phyloP scores from a whole-genome alignment of 2,797 vertebrate genomes.

The Anabas testudineus region DNA sequence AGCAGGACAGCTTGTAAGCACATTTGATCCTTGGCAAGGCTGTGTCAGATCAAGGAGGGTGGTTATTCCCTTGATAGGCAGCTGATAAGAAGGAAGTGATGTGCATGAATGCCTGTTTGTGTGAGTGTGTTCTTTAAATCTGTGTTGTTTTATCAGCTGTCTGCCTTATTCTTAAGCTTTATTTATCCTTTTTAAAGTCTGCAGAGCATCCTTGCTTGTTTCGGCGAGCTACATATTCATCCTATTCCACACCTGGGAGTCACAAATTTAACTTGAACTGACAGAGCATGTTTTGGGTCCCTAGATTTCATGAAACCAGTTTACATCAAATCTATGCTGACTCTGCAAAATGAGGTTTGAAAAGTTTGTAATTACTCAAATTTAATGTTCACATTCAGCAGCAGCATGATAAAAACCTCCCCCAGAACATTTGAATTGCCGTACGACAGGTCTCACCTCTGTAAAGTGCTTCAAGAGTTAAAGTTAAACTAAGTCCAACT shows the following conservation, averaged over 20 bases:
- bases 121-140: background rate
- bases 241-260: conserved; percentile 18
- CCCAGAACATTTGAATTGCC: background rate
- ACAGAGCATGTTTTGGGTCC: background rate
- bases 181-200: conserved; percentile 9
- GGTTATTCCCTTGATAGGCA: conserved; percentile 2
- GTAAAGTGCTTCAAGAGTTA: background rate
- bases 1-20: conserved; percentile 46
- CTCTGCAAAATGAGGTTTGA: conserved; percentile 14
- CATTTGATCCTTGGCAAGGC: conserved; percentile 42
- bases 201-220: background rate
- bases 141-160: background rate
- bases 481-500: conserved; percentile 1
- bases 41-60: conserved; percentile 9
- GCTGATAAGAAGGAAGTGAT: conserved; percentile 26
- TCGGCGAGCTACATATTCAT: conserved; percentile 16
- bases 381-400: background rate
- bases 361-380: conserved; percentile 12
- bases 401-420: background rate
- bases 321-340: conserved; percentile 10
- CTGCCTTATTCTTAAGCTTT: background rate
- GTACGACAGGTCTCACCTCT: background rate
- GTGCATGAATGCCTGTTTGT: background rate
- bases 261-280: conserved; percentile 16
- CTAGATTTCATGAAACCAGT: background rate